Conservation (phyloP, 2,888 invertebrate species). For the Dryobota labecula region DNA sequence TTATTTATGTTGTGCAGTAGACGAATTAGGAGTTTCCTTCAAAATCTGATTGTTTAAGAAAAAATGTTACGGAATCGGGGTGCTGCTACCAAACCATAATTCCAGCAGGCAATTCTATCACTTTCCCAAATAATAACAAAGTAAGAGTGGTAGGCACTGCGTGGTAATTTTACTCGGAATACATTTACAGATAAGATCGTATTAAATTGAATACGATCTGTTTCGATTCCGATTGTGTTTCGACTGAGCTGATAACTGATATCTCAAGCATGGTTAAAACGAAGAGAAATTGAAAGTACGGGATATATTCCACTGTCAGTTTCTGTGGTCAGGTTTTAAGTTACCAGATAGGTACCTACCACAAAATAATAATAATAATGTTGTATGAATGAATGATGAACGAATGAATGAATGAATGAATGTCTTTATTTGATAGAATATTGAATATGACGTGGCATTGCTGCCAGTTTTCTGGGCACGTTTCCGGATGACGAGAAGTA, state of each 20-base stretch:
- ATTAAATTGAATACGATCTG: background rate
- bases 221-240: constrained; percentile 3
- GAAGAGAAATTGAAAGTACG: constrained; percentile 21
- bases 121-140: background rate
- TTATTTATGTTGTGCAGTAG: too few species aligned
- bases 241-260: background rate
- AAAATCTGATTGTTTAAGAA: too few species aligned
- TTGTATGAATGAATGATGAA: too few species aligned
- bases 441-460: too few species aligned
- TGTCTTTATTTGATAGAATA: too few species aligned
- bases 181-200: background rate
- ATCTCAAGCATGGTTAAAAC: background rate
- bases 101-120: background rate
- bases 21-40: too few species aligned
- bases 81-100: background rate
- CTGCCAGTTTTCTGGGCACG: too few species aligned
- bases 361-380: too few species aligned
- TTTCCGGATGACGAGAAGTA: too few species aligned
- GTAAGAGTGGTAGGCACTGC: background rate
- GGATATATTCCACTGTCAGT: background rate
- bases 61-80: too few species aligned
- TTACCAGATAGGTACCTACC: constrained; percentile 13
- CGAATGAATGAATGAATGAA: too few species aligned
- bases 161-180: constrained; percentile 3
- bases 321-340: constrained; percentile 12